Conservation (phyloP, 2,113 vertebrate genomes). For the Pelodiscus sinensis region DNA sequence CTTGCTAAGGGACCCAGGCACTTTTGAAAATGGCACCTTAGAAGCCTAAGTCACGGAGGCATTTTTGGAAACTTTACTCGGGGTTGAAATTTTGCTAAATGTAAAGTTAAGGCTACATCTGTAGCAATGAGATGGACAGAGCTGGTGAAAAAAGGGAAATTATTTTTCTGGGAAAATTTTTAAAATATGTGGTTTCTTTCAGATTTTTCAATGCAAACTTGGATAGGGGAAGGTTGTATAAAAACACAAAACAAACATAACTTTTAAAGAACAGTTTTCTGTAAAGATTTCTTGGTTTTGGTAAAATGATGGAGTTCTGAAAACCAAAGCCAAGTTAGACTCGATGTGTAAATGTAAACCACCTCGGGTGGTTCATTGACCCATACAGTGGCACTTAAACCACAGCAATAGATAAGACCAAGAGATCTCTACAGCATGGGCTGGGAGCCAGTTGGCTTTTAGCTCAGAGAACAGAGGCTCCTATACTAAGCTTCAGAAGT, state of each 20-base stretch:
- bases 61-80: not conserved
- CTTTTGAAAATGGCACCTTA: not conserved
- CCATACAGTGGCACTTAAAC: too few relatives aligned
- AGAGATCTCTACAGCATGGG: too few relatives aligned
- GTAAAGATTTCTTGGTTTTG: not conserved
- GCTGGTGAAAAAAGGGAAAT: not conserved
- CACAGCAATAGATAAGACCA: too few relatives aligned
- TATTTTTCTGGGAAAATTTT: not conserved
- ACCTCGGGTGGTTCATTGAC: too few relatives aligned
- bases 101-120: not conserved
- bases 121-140: slow-evolving; percentile 21
- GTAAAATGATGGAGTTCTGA: not conserved
- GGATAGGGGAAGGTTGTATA: not conserved
- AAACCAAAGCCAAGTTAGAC: not conserved
- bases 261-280: not conserved
- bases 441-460: too few relatives aligned
- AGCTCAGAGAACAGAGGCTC: too few relatives aligned
- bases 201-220: not conserved
- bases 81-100: not conserved
- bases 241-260: not conserved
- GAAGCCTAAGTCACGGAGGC: not conserved
- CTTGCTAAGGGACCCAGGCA: not conserved
- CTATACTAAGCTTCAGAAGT: too few relatives aligned
- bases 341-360: too few relatives aligned
- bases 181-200: not conserved